Evolutionary conservation across 1,140 invertebrate genomes (phyloP), one percentile per base, ranked within the genome.

Genomic region (Mylabris phalerata): DNA sequence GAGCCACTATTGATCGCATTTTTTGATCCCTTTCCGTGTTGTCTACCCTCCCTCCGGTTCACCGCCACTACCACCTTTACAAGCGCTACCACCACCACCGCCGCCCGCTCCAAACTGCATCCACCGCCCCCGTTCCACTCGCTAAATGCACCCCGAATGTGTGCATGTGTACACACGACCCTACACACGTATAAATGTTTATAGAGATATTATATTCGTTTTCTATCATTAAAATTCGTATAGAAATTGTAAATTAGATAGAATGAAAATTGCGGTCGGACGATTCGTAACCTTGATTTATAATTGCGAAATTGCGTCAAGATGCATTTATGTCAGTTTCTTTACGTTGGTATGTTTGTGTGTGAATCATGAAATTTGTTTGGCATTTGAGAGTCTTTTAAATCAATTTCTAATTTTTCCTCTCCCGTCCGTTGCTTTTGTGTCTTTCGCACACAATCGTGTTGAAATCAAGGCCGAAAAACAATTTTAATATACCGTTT

Each of bases 1-100:
- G 68, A 67, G 65, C 63, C 68, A 67, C 68, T 74, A 74, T 74
- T 74, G 72, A 74, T 74, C 72, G 72, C 66, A 73, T 72, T 74
- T 74, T 74, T 74, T 74, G 72, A 73, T 74, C 70, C 72, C 71
- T 70, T 69, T 71, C 63, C 67, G 62, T 65, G 59, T 62, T 64
- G 55, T 60, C 44, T 61, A n/a, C 59, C 50, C 57, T 54, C 46
- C 50, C 47, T 44, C 25, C 55, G 50, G 50, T 55, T 44, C 51
- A 57, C 48, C 45, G 32, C 32, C 32, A 32, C 32, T 32, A 32
- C 19, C 19, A 19, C 32, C 32, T 32, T 32, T 32, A 32, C 32
- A 32, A 32, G 32, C 32, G 32, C 49, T 54, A 38, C 59, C 61
- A 27, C 26, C 42, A 41, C 55, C 4, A 10, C 55, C 27, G 11